These are phyloP conservation scores for Centropus bengalensis DNA, from an alignment of 2,113 vertebrate genomes.

Conservation along the genomic window DNA sequence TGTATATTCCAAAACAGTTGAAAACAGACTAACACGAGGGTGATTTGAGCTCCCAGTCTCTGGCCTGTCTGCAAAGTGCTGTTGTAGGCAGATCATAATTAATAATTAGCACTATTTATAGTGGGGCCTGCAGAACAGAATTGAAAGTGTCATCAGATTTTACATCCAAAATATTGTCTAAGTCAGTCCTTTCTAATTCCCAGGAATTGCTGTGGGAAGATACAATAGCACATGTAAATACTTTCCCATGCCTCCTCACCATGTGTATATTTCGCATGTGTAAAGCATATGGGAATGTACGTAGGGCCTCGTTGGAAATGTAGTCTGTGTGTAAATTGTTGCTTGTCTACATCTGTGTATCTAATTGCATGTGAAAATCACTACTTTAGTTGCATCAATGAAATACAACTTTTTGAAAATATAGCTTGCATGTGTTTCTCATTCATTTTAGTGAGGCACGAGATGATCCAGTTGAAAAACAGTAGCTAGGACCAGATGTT, in stretches of 20 bases:
- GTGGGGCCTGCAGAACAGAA: slow-evolving; percentile 17
- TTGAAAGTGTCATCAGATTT: slow-evolving; percentile 71
- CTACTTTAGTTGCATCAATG: slow-evolving; percentile 60
- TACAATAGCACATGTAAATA: slow-evolving; percentile 66
- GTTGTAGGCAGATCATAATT: slow-evolving; percentile 35
- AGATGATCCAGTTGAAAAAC: slow-evolving; percentile 74
- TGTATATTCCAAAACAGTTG: not conserved
- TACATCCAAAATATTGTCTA: slow-evolving; percentile 58
- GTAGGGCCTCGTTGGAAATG: slow-evolving; percentile 38
- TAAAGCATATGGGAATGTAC: slow-evolving; percentile 60
- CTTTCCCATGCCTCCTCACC: slow-evolving; percentile 67
- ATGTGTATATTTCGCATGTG: slow-evolving; percentile 48
- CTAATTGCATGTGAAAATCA: slow-evolving; percentile 74
- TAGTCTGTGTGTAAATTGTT: slow-evolving; percentile 62
- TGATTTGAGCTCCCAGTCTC: not conserved
- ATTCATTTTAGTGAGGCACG: slow-evolving; percentile 64
- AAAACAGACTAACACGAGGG: not conserved
- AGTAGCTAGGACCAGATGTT: slow-evolving; percentile 76
- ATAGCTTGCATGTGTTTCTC: slow-evolving; percentile 70
- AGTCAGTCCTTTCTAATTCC: slow-evolving; percentile 63
- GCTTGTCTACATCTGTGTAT: slow-evolving; percentile 70
- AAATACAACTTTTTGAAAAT: slow-evolving; percentile 66
- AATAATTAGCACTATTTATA: slow-evolving; percentile 59
- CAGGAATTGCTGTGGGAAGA: slow-evolving; percentile 69
- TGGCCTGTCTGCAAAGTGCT: not conserved